phyloP scores from a whole-genome alignment of 2,113 vertebrate species.

The Tragelaphus buxtoni region DNA sequence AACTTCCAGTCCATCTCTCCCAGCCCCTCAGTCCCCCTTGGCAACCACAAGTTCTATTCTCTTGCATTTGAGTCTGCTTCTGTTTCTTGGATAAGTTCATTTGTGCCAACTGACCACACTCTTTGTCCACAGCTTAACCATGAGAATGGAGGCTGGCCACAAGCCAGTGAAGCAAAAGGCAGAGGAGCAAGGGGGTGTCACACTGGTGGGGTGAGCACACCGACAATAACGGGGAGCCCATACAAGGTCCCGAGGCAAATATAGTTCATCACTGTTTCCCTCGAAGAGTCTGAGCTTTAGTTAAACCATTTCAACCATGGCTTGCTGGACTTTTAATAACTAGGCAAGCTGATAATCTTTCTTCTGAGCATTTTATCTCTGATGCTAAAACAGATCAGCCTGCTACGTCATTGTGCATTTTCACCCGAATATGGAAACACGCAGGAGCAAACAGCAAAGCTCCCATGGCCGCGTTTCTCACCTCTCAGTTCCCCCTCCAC shows the following conservation, averaged over 20 bases:
- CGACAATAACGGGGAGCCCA: background rate
- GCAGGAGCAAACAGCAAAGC: background rate
- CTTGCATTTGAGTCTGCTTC: background rate
- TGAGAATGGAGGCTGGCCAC: background rate
- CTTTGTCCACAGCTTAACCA: constrained; percentile 2
- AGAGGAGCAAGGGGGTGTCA: background rate
- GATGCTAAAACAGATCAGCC: background rate
- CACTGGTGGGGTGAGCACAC: background rate
- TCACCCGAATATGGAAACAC: background rate
- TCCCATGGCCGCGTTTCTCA: background rate
- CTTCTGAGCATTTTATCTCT: constrained; percentile 33
- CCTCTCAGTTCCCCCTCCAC: background rate
- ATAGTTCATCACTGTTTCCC: background rate
- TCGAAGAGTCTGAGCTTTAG: background rate
- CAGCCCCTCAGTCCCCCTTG: background rate
- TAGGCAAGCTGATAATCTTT: constrained; percentile 11
- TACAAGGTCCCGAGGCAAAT: background rate
- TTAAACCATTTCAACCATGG: constrained; percentile 20
- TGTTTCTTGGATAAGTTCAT: background rate
- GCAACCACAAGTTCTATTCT: background rate
- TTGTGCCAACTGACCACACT: background rate
- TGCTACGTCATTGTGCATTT: background rate
- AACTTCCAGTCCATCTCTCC: background rate
- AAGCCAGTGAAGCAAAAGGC: background rate
- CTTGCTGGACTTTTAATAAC: constrained; percentile 32